Percentiles rank a stretch among this genome's conserved stretches.
These are phyloP conservation scores for Silurus asotus DNA, from an alignment of 2,113 vertebrate species.

Conservation along the genomic window DNA sequence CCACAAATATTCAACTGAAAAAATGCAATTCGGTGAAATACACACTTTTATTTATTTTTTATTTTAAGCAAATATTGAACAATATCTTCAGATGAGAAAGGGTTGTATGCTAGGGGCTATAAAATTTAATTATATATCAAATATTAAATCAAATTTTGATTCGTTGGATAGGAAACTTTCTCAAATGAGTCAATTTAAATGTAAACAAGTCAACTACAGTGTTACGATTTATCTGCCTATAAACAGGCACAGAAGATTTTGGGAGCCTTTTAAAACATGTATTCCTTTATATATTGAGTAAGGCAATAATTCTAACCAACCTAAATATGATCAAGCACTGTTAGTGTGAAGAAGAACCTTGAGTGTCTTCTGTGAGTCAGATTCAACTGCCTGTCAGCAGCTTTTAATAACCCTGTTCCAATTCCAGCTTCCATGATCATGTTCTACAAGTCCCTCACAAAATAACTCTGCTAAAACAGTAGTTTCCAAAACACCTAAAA, in stretches of 20 bases:
- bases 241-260: neutral
- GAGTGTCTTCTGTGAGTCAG: neutral
- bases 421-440: neutral
- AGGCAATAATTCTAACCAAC: no score
- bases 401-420: neutral
- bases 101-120: no score
- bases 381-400: neutral
- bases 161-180: neutral
- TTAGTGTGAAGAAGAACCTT: neutral
- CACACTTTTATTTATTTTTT: neutral
- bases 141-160: neutral
- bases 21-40: neutral
- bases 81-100: neutral
- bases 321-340: neutral
- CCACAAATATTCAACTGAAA: slow-evolving; percentile 24
- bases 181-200: neutral
- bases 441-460: no score
- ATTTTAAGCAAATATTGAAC: neutral
- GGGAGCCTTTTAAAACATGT: no score
- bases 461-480: no score
- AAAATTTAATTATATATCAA: no score
- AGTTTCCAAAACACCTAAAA: no score
- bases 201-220: neutral
- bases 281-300: no score
- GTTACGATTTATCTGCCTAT: neutral